Evolutionary conservation across 2,113 vertebrate species (phyloP), one percentile per base, ranked within the genome.

Genomic region (Ibidorhyncha struthersii): DNA sequence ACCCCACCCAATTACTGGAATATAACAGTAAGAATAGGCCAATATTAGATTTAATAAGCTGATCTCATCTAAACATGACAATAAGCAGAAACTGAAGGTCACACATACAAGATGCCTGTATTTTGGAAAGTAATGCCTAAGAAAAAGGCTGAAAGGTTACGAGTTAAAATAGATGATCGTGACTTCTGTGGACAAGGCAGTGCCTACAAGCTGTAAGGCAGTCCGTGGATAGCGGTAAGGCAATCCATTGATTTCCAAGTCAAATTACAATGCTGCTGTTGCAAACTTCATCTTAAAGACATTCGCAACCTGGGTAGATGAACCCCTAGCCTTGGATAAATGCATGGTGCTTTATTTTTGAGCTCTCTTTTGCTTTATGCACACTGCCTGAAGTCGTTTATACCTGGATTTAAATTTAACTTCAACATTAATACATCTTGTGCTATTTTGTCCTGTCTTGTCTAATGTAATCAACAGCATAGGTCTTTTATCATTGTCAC

Each of bases 401-500:
- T 89, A 96, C 77, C 69, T 92, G 82, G 82, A 83, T 95, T 97
- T 97, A 97, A 97, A 97, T 96, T 91, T 92, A 90, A 93, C 96
- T 94, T 97, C 96, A 96, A 66, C 96, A 87, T 97, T 96, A 97
- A 98, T 98, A 97, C 10, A 94, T 97, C 96, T 92, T 90, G 27
- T 81, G 71, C 87, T 97, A 83, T 97, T 97, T 97, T 94, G 82
- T 97, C 77, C 93, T 97, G 97, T 95, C 97, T 93, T 95, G 87
- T 96, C 93, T 97, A 97, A 97, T 97, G 87, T 82, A 97, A 96
- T 97, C 97, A 96, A 72, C 55, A 79, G 70, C 47, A 14, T 12
- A 14, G 89, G 93, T 97, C 93, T 97, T 98, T 97, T 93, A 94
- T 98, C 97, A 97, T 70, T 97, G 97, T 97, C 96, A 97, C 94